phyloP scores from a whole-genome alignment of 2,113 vertebrate genomes.

The Crotalus helleri region DNA sequence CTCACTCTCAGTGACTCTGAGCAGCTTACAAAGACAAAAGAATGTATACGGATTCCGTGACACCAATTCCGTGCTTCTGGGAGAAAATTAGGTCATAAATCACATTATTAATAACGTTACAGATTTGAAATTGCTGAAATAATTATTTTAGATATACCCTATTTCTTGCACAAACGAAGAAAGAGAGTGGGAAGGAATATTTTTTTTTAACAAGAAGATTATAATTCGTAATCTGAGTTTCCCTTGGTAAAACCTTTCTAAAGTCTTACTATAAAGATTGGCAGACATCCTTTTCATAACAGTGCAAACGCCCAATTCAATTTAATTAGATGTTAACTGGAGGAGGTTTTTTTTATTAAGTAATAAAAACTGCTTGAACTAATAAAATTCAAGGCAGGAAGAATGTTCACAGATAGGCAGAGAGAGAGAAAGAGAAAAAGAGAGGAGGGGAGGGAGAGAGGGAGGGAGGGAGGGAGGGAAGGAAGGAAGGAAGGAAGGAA shows the following conservation, averaged over 20 bases:
- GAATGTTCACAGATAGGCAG: not conserved
- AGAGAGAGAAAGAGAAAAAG: not conserved
- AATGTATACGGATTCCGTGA: too few species aligned
- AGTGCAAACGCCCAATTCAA: conserved; percentile 33
- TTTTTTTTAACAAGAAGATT: conserved; percentile 28
- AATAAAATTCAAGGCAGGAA: conserved; percentile 47
- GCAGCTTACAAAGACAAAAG: too few species aligned
- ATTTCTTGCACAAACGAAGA: conserved; percentile 37
- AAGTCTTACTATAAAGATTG: conserved; percentile 49
- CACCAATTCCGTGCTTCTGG: not conserved
- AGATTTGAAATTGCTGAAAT: conserved; percentile 50
- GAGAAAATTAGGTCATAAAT: not conserved
- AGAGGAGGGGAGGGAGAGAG: conserved; percentile 27
- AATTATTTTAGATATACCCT: conserved; percentile 50
- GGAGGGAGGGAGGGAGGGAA: not conserved
- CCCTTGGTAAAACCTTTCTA: conserved; percentile 7
- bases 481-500: not conserved
- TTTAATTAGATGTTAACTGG: conserved; percentile 64
- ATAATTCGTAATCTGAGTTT: conserved; percentile 48
- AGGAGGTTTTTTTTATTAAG: conserved; percentile 53
- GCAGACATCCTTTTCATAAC: conserved; percentile 43
- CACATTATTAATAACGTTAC: not conserved
- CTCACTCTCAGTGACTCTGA: too few species aligned
- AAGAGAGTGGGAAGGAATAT: not conserved
- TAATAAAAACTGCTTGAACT: conserved; percentile 60